Conservation (phyloP, 2,113 vertebrate species). For the Etheostoma cragini region DNA sequence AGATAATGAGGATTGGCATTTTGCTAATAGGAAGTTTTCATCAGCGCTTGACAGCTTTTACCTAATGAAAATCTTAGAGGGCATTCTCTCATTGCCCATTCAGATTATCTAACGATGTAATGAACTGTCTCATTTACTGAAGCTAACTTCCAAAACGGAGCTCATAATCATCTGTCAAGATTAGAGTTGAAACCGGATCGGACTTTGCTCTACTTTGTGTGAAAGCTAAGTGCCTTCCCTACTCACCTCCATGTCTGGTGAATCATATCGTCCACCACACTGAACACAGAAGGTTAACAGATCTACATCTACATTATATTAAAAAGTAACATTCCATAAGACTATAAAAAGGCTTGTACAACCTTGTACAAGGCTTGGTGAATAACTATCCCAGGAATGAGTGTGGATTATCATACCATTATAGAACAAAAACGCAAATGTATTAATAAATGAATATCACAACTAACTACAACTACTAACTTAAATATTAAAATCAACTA, state of each 20-base stretch:
- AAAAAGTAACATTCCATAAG: too few species aligned
- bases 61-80: slow-evolving; percentile 27
- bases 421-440: not conserved
- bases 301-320: not conserved
- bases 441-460: not conserved
- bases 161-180: not conserved
- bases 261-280: not conserved
- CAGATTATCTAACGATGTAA: slow-evolving; percentile 27
- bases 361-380: not conserved
- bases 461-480: not conserved
- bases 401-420: not conserved
- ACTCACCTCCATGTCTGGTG: not conserved
- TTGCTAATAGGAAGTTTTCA: slow-evolving; percentile 32
- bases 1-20: slow-evolving; percentile 43
- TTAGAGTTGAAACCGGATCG: not conserved
- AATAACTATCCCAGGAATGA: not conserved
- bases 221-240: not conserved
- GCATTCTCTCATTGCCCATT: slow-evolving; percentile 4
- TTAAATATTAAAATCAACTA: not conserved
- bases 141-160: not conserved
- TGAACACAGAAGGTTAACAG: slow-evolving; percentile 5
- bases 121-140: not conserved
- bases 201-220: not conserved
- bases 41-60: slow-evolving; percentile 31
- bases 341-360: not conserved